Evolutionary conservation across 2,797 vertebrate species (phyloP).

Genomic region (Acrossocheilus wenchowensis): DNA sequence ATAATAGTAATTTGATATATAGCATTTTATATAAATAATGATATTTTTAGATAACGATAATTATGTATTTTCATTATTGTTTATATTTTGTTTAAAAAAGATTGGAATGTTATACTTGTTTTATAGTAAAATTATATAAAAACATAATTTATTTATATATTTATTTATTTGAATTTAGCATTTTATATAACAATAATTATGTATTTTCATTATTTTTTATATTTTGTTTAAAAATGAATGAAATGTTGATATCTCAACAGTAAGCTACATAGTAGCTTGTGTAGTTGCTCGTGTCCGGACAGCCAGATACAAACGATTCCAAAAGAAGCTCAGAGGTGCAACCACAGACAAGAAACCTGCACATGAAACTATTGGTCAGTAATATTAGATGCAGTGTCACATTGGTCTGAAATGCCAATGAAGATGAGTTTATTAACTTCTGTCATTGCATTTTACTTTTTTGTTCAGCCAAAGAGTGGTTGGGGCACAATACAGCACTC

Average conservation of each 20-base stretch:
- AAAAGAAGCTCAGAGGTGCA: constrained; percentile 73
- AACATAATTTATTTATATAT: background rate
- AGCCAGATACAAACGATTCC: constrained; percentile 83
- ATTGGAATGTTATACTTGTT: background rate
- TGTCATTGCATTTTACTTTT: background rate
- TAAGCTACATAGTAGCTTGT: constrained; percentile 85
- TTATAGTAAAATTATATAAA: background rate
- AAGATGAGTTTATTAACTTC: background rate
- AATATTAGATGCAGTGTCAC: background rate
- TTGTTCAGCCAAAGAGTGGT: constrained; percentile 88
- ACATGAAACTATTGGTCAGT: constrained; percentile 79
- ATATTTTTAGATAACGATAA: background rate
- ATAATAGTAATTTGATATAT: background rate
- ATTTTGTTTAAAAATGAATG: background rate
- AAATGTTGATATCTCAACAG: constrained; percentile 68
- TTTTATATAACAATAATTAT: background rate
- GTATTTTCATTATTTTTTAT: background rate
- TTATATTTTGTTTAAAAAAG: background rate
- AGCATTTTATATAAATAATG: background rate
- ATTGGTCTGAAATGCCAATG: background rate
- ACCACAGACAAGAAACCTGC: constrained; percentile 65
- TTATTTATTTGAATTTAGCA: background rate
- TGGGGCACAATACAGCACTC: constrained; percentile 75
- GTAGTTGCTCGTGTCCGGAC: constrained; percentile 82
- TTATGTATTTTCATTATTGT: background rate